phyloP scores from a whole-genome alignment of 2,113 vertebrate species.

The Cyphomyrus discorhynchus region DNA sequence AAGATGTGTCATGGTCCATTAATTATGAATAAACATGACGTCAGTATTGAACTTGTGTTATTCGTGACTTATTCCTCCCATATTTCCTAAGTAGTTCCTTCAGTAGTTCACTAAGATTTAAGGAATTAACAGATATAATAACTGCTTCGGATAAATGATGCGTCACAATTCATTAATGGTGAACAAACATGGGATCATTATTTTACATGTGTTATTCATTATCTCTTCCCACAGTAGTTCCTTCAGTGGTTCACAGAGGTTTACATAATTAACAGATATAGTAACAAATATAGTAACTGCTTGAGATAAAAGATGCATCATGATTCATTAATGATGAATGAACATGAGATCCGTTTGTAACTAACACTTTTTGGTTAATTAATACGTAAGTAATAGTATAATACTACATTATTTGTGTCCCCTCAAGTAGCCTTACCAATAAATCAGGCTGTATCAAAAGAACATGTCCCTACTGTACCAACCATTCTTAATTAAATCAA shows the following conservation, averaged over 20 bases:
- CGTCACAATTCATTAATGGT: background rate
- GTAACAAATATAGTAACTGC: background rate
- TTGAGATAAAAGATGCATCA: background rate
- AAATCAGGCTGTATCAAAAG: background rate
- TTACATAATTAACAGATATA: background rate
- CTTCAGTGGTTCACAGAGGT: too few species aligned
- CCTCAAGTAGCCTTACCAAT: background rate
- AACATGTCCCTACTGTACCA: background rate
- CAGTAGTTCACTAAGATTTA: too few species aligned
- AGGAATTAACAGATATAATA: background rate
- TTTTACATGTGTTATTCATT: background rate
- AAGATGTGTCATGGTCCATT: background rate
- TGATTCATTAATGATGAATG: background rate
- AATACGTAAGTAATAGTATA: background rate
- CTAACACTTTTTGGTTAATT: background rate
- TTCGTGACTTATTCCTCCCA: background rate
- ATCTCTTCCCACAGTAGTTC: background rate
- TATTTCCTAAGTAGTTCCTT: background rate
- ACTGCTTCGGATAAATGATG: background rate
- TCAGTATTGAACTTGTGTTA: background rate
- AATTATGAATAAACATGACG: background rate
- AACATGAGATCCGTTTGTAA: background rate
- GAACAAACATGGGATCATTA: background rate
- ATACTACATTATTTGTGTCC: background rate
- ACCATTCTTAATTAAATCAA: background rate